Evolutionary conservation across 2,113 vertebrate species (phyloP).

Genomic region (Poicephalus gulielmi): DNA sequence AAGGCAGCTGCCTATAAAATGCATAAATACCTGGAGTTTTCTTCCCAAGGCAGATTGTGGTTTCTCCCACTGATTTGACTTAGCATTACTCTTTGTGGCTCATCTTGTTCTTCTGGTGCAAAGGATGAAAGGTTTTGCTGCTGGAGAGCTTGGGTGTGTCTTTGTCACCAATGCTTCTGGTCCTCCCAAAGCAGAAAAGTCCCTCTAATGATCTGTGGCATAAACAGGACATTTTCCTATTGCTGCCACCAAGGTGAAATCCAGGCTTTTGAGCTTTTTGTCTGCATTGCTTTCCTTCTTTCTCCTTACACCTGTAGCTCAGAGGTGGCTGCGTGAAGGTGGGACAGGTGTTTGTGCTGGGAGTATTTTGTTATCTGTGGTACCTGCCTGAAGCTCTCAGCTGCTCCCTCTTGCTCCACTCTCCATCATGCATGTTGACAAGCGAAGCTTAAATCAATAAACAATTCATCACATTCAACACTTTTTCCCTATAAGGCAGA

Average conservation of each 20-base stretch:
- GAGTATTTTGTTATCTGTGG: background rate
- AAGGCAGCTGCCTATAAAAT: background rate
- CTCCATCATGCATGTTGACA: background rate
- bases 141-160: background rate
- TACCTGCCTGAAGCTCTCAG: background rate
- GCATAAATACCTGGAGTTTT: background rate
- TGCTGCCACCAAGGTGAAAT: background rate
- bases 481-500: background rate
- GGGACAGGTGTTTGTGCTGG: rapidly evolving
- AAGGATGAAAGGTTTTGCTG: background rate
- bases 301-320: background rate
- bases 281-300: background rate
- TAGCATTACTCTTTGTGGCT: background rate
- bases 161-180: background rate
- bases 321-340: background rate
- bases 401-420: background rate
- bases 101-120: slow-evolving; percentile 7
- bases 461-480: background rate
- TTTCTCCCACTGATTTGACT: background rate
- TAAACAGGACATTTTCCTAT: background rate
- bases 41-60: background rate
- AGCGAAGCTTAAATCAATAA: background rate
- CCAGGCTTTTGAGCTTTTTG: background rate
- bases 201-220: background rate
- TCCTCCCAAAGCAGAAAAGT: background rate